Percentiles rank a stretch among this genome's conserved stretches.
phyloP scores from a whole-genome alignment of 2,888 invertebrate genomes.

The Leucania comma region DNA sequence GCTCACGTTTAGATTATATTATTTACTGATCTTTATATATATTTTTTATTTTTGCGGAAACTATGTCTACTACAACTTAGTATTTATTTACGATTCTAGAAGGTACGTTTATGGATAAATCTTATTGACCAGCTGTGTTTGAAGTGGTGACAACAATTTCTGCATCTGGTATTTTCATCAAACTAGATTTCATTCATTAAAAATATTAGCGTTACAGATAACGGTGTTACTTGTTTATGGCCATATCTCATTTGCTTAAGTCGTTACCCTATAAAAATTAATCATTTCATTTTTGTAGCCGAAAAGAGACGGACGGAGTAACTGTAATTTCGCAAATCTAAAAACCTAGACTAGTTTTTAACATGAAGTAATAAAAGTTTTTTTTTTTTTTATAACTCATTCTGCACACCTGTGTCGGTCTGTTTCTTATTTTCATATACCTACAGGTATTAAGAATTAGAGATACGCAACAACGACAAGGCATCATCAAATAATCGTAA shows the following conservation, averaged over 20 bases:
- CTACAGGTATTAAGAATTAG: constrained; percentile 30
- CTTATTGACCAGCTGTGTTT: neutral
- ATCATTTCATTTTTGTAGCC: constrained; percentile 11
- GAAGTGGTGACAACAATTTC: neutral
- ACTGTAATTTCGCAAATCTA: constrained; percentile 13
- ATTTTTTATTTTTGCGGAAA: neutral
- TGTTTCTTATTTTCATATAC: constrained; percentile 12
- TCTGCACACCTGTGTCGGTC: constrained; percentile 53
- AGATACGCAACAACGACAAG: constrained; percentile 40
- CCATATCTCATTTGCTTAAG: constrained; percentile 13
- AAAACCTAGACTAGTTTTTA: constrained; percentile 39
- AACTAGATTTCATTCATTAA: constrained; percentile 25
- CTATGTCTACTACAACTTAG: neutral
- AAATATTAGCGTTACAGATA: constrained; percentile 10
- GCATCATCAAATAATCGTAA: constrained; percentile 75
- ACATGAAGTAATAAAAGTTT: constrained; percentile 27
- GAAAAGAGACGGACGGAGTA: neutral
- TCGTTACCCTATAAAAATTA: constrained; percentile 14
- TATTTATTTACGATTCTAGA: constrained; percentile 6
- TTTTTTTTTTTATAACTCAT: constrained; percentile 51
- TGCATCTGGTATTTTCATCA: neutral
- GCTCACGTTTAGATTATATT: constrained; percentile 4
- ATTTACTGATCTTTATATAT: neutral
- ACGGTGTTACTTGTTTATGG: constrained; percentile 17
- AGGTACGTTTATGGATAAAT: neutral